phyloP scores from a whole-genome alignment of 2,113 vertebrate genomes.

The Sminthopsis crassicaudata region DNA sequence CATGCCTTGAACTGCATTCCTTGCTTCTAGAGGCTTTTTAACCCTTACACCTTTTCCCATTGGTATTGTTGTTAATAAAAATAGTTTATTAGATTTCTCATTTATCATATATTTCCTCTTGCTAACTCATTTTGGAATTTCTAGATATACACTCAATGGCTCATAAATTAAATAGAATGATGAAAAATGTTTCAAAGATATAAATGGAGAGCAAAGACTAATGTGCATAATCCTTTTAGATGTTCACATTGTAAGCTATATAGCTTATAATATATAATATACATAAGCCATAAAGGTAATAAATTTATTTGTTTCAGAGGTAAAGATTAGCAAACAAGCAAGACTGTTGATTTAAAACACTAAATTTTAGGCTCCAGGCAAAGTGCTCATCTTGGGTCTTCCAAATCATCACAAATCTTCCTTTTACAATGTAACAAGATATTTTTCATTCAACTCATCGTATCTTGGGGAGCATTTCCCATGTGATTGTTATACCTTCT shows the following conservation, averaged over 20 bases:
- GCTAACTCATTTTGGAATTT: conserved; percentile 59
- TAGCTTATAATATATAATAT: too few relatives aligned
- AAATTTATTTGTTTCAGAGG: conserved; percentile 29
- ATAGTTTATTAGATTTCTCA: conserved; percentile 74
- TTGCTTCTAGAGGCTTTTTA: too few relatives aligned
- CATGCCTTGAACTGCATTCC: too few relatives aligned
- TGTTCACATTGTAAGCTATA: too few relatives aligned
- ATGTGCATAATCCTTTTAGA: too few relatives aligned
- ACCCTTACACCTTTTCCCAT: background rate
- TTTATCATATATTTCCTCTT: conserved; percentile 70
- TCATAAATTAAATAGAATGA: conserved; percentile 45
- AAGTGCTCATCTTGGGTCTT: background rate
- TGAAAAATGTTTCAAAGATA: conserved; percentile 39
- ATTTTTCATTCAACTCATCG: background rate
- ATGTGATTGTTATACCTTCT: background rate
- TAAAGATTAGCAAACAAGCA: conserved; percentile 29
- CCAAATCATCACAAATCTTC: conserved; percentile 37
- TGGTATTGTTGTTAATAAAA: background rate
- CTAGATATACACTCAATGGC: conserved; percentile 53
- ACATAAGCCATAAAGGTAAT: conserved; percentile 16
- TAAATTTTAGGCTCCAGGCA: background rate
- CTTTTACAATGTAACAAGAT: background rate
- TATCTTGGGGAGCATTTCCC: background rate
- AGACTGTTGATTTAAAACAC: conserved; percentile 41
- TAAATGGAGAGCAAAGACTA: conserved; percentile 15